phyloP scores from a whole-genome alignment of 2,113 vertebrate genomes.

The Tenrec ecaudatus region DNA sequence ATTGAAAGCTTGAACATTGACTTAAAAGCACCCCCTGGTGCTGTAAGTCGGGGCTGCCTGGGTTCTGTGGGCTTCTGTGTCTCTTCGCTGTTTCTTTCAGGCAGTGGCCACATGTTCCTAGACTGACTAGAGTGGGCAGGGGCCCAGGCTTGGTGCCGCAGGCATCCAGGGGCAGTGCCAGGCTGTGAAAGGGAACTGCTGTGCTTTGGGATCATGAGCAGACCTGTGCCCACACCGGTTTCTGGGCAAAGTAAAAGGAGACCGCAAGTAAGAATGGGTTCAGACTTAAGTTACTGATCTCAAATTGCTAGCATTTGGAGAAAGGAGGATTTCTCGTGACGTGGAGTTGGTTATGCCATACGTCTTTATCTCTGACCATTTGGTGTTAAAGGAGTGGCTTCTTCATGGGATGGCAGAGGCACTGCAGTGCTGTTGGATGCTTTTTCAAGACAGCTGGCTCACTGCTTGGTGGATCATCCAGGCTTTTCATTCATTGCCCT shows the following conservation, averaged over 20 bases:
- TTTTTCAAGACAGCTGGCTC: neutral
- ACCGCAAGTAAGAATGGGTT: slow-evolving; percentile 23
- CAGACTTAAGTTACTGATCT: neutral
- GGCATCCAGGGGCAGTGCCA: neutral
- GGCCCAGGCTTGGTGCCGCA: neutral
- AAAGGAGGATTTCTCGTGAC: neutral
- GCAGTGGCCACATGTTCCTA: neutral
- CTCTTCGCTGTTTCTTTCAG: slow-evolving; percentile 24
- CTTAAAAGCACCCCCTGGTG: neutral
- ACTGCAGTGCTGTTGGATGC: neutral
- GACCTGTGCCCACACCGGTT: neutral
- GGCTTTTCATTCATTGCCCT: neutral
- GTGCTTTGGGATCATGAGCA: neutral
- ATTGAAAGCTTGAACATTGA: neutral
- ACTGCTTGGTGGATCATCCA: neutral
- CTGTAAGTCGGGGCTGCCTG: neutral
- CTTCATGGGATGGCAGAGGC: neutral
- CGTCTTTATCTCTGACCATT: neutral
- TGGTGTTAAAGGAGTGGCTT: neutral
- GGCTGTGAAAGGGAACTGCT: neutral
- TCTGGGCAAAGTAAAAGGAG: neutral
- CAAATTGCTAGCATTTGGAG: slow-evolving; percentile 38
- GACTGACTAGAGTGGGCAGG: neutral
- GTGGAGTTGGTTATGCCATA: neutral
- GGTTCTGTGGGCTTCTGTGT: neutral